These are phyloP conservation scores for Styela plicata DNA, from an alignment of 23 tunicate genomes.

Conservation along the genomic window DNA sequence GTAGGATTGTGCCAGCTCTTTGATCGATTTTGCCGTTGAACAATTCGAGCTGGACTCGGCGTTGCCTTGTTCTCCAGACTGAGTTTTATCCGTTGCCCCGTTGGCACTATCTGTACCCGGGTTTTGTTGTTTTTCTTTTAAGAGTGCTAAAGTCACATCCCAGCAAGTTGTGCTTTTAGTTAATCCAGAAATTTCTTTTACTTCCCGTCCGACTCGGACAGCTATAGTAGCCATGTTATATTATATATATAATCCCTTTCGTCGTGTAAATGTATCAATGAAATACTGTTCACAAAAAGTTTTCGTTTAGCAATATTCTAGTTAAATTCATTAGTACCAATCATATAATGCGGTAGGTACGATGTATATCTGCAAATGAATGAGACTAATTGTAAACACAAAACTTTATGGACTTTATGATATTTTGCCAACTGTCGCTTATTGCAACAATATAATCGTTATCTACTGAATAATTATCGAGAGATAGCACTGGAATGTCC, in stretches of 20 bases:
- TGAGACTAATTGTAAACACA: background rate
- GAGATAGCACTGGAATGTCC: background rate
- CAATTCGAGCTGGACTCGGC: constrained; percentile 20
- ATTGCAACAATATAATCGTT: background rate
- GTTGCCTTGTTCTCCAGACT: constrained; percentile 8
- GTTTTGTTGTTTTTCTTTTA: constrained; percentile 51
- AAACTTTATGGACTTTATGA: background rate
- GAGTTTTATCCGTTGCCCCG: constrained; percentile 14
- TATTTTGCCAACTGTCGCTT: background rate
- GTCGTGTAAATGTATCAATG: background rate
- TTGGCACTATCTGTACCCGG: constrained; percentile 17
- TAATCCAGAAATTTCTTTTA: constrained; percentile 82
- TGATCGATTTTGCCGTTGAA: constrained; percentile 31
- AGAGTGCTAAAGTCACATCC: constrained; percentile 73
- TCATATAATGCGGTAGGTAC: background rate
- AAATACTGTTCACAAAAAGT: background rate
- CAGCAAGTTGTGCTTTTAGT: constrained; percentile 77
- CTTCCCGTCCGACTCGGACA: constrained; percentile 76
- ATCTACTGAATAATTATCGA: background rate
- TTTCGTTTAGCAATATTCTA: background rate
- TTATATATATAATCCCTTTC: background rate
- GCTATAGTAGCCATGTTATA: constrained; percentile 64
- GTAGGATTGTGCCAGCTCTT: constrained; percentile 67
- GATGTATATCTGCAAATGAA: background rate
- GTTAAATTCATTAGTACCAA: background rate